These are phyloP conservation scores for Suncus etruscus DNA, from an alignment of 2,113 vertebrate species.

Conservation along the genomic window DNA sequence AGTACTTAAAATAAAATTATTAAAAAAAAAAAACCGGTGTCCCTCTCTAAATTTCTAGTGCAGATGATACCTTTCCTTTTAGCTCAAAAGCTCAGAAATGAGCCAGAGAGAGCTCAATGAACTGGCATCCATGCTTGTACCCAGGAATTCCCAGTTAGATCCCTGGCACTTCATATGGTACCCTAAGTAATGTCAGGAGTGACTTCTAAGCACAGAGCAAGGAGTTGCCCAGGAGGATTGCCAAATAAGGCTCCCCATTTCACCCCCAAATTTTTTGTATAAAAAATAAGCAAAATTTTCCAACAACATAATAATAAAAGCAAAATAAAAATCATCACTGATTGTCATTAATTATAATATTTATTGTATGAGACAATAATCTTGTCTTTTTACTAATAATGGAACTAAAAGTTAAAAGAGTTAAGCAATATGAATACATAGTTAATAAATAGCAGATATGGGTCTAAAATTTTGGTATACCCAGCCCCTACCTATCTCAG, in stretches of 20 bases:
- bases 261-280: too few relatives aligned
- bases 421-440: background rate
- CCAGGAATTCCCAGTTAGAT: too few relatives aligned
- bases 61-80: constrained; percentile 15
- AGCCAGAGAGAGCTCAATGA: too few relatives aligned
- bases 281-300: too few relatives aligned
- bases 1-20: too few relatives aligned
- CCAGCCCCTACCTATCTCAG: background rate
- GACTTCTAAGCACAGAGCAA: too few relatives aligned
- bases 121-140: too few relatives aligned
- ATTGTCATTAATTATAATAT: constrained; percentile 28
- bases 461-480: background rate
- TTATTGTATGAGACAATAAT: background rate
- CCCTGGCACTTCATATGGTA: too few relatives aligned
- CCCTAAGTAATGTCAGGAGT: too few relatives aligned
- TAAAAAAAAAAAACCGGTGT: background rate
- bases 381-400: background rate
- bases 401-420: background rate
- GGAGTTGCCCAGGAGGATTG: too few relatives aligned
- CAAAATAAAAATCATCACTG: constrained; percentile 5
- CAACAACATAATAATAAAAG: too few relatives aligned
- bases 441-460: background rate
- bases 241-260: too few relatives aligned
- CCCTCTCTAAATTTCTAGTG: constrained; percentile 37
- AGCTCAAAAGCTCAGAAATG: constrained; percentile 37